Evolutionary conservation across 2,888 invertebrate genomes (phyloP), one percentile per base, ranked within the genome.

Genomic region (Drosophila infuscata): DNA sequence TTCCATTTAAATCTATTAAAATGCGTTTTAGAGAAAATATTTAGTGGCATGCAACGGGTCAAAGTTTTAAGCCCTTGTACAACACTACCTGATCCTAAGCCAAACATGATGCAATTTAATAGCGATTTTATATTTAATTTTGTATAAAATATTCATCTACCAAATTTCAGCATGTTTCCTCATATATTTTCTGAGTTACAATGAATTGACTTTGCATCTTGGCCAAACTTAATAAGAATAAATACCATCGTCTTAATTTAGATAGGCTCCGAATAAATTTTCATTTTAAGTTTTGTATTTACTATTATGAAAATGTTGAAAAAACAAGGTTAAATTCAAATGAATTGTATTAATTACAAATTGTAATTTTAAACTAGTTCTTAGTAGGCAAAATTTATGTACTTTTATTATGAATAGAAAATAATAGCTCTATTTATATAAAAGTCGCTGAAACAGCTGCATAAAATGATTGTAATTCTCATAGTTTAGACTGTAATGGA

Each of bases 401-500:
- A 9, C n/a, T 30, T 30, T 36, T 11, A 29, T 30, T 20, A 60
- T 36, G 29, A 17, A 17, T 11, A 35, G 49, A n/a, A 56, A 68
- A 35, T 41, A 9, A 29, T 25, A 7, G 20, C 15, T 48, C 29
- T 6, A 48, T 67, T 32, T 51, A 17, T 35, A 15, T 6, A 57
- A 66, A 67, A 74, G 11, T 20, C 62, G 53, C 48, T 52, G 46
- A 49, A 63, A 52, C 77, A 77, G 74, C 67, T 78, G 77, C 53
- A 17, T 9, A n/a, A 33, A 57, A 54, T 43, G 36, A 32, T 35
- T 36, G 54, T n/a, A 36, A 38, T 20, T 54, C 30, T 29, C 30
- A 54, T 52, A 51, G 70, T 52, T 67, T 20, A 32, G 30, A 11
- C 33, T 7, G 11, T 25, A 58, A 58, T 33, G 25, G n/a, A 25